Base-by-base conservation (phyloP, 2,888 invertebrate genomes). In the Sabellastarte sp. region DNA sequence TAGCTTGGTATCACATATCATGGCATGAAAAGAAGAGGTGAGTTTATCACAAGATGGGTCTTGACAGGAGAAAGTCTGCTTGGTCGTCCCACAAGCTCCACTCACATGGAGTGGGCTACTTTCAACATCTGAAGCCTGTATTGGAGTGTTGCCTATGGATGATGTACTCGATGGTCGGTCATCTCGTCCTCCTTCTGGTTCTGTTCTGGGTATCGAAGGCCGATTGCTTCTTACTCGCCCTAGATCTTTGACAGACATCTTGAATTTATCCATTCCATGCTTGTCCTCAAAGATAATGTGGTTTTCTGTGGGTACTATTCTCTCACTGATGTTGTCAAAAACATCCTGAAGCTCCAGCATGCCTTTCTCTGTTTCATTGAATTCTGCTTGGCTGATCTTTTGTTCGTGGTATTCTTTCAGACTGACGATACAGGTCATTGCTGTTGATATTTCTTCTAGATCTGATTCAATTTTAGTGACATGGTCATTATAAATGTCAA, bases 401-500 rank as follows among this genome's bases (percentile, higher is more conserved):
- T 68, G 61, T 55, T 73, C 73, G 60, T 73, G 69, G 59, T 66
- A 71, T 29, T 73, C 73, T 64, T 73, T 73, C 52, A 73, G 61
- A 32, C 68, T 68, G 28, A 73, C 67, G 53, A 72, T 63, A 59
- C 72, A 72, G 0, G 73, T 73, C 64, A 72, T 61, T 2, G 72
- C 73, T 1, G 70, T 71, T 3, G 72, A 67, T 2, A 73, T 63
- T 59, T 73, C 72, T 57, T 73, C 70, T 24, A 73, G 53, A 41
- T 71, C 72, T 24, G 50, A 55, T 29, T 73, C 72, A 32, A 73
- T 63, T 20, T 62, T 63, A 15, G 61, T 55, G 4, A 68, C 66
- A 28, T 70, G 60, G 32, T 69, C 73, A 51, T 69, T 73, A 62
- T 72, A 73, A 29, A 71, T 63, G 59, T 65, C 72, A 10, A 73